phyloP scores from a whole-genome alignment of 2,888 invertebrate genomes.

The Barypeithes pellucidus region DNA sequence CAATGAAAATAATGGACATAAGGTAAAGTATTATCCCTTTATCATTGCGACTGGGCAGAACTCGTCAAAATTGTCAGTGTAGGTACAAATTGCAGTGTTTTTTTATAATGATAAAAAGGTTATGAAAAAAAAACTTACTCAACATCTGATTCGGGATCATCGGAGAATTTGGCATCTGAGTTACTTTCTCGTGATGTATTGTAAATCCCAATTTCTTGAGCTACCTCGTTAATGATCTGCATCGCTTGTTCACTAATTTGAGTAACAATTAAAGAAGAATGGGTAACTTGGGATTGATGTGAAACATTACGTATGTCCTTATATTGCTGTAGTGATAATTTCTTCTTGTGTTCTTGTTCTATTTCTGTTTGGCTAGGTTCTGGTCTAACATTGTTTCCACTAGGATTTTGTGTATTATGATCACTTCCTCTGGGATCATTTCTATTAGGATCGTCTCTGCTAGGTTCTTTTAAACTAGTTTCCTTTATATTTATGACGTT shows the following conservation, averaged over 20 bases:
- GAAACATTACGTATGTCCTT: neutral
- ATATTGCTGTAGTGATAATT: constrained; percentile 9
- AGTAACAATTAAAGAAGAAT: neutral
- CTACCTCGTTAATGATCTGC: constrained; percentile 1
- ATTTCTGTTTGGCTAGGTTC: neutral
- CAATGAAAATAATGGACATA: too few relatives aligned
- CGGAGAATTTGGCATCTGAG: constrained; percentile 8
- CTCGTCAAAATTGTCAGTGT: too few relatives aligned
- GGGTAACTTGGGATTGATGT: neutral
- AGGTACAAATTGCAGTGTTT: too few relatives aligned
- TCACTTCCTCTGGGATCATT: neutral
- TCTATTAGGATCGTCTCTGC: neutral
- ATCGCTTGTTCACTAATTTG: neutral
- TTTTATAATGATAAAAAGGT: too few relatives aligned
- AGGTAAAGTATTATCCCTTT: too few relatives aligned
- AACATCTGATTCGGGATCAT: neutral
- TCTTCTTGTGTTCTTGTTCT: neutral
- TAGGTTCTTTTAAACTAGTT: neutral
- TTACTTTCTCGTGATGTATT: neutral
- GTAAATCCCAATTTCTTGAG: neutral
- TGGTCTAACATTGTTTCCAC: neutral
- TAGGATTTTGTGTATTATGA: neutral
- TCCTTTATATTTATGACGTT: neutral
- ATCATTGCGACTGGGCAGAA: too few relatives aligned
- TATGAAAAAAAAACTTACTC: constrained; percentile 7